phyloP scores from a whole-genome alignment of 2,888 invertebrate genomes.

The Phorcus lineatus region DNA sequence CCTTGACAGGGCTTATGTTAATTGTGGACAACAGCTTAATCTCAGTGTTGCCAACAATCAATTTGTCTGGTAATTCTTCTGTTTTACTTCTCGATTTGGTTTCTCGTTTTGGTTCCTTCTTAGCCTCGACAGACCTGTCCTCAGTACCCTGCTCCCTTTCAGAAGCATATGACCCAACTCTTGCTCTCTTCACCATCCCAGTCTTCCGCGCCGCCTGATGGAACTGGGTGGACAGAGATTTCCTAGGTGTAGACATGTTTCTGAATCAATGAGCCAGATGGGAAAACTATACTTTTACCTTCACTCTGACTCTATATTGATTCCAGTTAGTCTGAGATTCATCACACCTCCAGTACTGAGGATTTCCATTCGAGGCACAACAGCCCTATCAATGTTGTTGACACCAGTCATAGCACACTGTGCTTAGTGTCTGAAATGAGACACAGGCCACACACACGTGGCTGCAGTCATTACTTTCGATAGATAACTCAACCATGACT shows the following conservation, averaged over 20 bases:
- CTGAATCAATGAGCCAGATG: not conserved
- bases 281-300: not conserved
- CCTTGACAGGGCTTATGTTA: slow-evolving; percentile 3
- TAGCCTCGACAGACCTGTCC: slow-evolving; percentile 33
- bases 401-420: too few species aligned
- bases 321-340: not conserved
- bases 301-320: not conserved
- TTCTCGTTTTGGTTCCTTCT: slow-evolving; percentile 15
- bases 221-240: slow-evolving; percentile 55
- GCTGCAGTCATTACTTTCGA: not conserved
- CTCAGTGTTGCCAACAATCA: slow-evolving; percentile 21
- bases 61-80: not conserved
- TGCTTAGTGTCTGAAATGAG: not conserved
- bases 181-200: slow-evolving; percentile 43
- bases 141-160: slow-evolving; percentile 38
- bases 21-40: not conserved
- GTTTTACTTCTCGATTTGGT: slow-evolving; percentile 10
- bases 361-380: too few species aligned
- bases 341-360: not conserved
- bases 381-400: too few species aligned
- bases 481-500: not conserved
- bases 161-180: slow-evolving; percentile 32
- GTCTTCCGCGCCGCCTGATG: slow-evolving; percentile 51
- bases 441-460: not conserved
- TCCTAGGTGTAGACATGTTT: slow-evolving; percentile 47